Evolutionary conservation across 2,113 vertebrate species (phyloP).

Genomic region (Microtus montanus): DNA sequence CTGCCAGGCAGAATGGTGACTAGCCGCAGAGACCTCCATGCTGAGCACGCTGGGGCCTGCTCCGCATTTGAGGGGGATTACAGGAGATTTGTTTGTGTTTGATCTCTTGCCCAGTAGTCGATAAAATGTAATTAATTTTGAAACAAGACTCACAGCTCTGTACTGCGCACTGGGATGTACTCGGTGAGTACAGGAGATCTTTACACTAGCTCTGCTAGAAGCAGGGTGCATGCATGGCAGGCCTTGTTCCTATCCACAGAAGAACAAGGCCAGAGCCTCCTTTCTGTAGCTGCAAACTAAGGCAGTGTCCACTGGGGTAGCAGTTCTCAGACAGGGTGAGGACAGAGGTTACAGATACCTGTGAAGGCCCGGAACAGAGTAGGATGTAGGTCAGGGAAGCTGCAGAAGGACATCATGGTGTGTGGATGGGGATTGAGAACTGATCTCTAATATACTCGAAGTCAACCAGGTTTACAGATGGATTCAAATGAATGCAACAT

Average conservation of each 20-base stretch:
- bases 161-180: neutral
- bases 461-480: neutral
- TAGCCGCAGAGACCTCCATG: neutral
- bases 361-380: neutral
- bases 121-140: slow-evolving; percentile 3
- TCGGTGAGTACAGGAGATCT: neutral
- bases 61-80: neutral
- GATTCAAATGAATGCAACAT: neutral
- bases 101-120: neutral
- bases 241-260: neutral
- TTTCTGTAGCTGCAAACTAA: neutral
- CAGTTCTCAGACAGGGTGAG: neutral
- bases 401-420: neutral
- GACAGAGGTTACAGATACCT: neutral
- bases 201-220: neutral
- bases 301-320: neutral
- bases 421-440: neutral
- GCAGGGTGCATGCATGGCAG: neutral
- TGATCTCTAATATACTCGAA: neutral
- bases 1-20: neutral
- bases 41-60: fast-evolving
- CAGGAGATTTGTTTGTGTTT: neutral
- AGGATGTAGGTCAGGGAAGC: neutral
- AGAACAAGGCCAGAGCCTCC: neutral
- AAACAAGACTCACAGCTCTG: neutral